These are phyloP conservation scores for Ditula angustiorana DNA, from an alignment of 2,888 invertebrate genomes.

Conservation along the genomic window DNA sequence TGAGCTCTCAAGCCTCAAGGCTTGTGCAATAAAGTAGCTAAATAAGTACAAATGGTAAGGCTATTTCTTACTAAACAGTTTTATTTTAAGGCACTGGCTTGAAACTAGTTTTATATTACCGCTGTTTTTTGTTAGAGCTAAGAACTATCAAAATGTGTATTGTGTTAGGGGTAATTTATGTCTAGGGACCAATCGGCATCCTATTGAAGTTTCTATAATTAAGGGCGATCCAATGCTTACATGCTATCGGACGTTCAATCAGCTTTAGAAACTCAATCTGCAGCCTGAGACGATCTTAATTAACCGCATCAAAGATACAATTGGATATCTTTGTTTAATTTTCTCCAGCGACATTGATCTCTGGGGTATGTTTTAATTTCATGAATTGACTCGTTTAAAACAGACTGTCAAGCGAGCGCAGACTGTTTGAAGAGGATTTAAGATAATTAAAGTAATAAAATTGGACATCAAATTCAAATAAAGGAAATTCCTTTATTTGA, in stretches of 20 bases:
- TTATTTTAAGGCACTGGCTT: neutral
- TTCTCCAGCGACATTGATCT: slow-evolving; percentile 49
- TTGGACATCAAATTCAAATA: neutral
- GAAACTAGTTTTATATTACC: neutral
- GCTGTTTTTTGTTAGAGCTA: neutral
- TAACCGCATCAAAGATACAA: slow-evolving; percentile 25
- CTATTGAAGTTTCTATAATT: slow-evolving; percentile 13
- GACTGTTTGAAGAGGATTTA: slow-evolving; percentile 31
- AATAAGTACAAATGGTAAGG: slow-evolving; percentile 11
- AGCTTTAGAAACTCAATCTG: slow-evolving; percentile 15
- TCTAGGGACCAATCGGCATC: slow-evolving; percentile 6
- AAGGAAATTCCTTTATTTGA: slow-evolving; percentile 1
- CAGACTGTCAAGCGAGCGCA: slow-evolving; percentile 44
- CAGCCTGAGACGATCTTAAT: slow-evolving; percentile 17
- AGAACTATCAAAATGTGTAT: neutral
- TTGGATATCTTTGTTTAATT: slow-evolving; percentile 45
- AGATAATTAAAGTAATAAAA: slow-evolving; percentile 2
- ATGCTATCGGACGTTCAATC: slow-evolving; percentile 13
- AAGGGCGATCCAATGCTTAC: slow-evolving; percentile 19
- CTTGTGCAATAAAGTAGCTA: slow-evolving; percentile 14
- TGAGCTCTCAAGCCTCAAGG: slow-evolving; percentile 7
- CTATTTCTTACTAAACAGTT: slow-evolving; percentile 8
- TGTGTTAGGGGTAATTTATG: slow-evolving; percentile 7
- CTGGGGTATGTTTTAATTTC: slow-evolving; percentile 53
- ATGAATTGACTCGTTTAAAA: slow-evolving; percentile 52